Evolutionary conservation across 2,888 invertebrate genomes (phyloP), one percentile per base, ranked within the genome.

Genomic region (Latrodectus hesperus): DNA sequence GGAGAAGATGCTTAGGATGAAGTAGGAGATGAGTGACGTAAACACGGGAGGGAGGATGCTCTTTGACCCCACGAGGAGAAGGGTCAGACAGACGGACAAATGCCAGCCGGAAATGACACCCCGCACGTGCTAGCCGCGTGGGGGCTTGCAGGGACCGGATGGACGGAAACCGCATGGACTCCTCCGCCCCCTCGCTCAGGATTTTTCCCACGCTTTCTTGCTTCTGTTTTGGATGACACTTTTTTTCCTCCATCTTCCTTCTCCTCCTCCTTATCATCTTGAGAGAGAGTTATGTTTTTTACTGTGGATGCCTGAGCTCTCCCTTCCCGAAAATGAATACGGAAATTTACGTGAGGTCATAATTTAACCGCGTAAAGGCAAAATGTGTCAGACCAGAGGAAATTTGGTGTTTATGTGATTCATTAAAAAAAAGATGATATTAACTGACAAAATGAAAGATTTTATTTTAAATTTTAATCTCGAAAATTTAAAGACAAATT

Each of bases 71-170:
- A 10, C 12, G 55, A 51, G 64, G 64, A 17, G 17, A 60, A 68
- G 38, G 65, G 77, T 55, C 71, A 64, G 70, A 72, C 77, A 78
- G 77, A 84, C 78, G 72, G 84, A 84, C 85, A 77, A 71, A 77
- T 67, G 78, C 77, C 77, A 79, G 85, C 87, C 87, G 87, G 87
- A 88, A 88, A 67, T 88, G 87, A 83, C 87, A 88, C 87, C 86
- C 87, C 87, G 87, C 87, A 88, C 87, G 87, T 88, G 87, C 87
- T 83, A 70, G 87, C 87, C 87, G 82, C 87, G 87, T 88, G 87
- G 87, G 87, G 87, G n/a, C 22, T 14, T 38, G 67, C 53, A 12
- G 38, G 65, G 68, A 53, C 65, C n/a, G 17, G 38, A 68, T 60
- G 65, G 70, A 53, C 51, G 74, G 55, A 68, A 52, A 72, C 76